Conservation (phyloP, 2,113 vertebrate species). For the Donacobius atricapilla region DNA sequence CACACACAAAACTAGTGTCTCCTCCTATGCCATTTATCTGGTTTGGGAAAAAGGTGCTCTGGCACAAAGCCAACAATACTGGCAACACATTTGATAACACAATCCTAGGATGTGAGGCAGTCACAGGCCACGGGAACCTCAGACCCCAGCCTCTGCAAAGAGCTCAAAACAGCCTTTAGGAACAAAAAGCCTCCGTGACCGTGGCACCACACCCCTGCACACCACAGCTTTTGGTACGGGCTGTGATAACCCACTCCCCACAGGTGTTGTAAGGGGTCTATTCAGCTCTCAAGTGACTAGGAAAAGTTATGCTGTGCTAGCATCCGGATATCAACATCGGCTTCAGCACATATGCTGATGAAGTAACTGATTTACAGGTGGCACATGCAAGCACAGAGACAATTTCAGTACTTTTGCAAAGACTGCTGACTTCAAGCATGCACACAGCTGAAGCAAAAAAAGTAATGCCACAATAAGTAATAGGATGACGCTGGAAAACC, state of each 20-base stretch:
- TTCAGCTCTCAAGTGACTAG: not conserved
- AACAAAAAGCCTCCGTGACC: not conserved
- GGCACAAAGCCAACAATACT: not conserved
- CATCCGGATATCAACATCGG: not conserved
- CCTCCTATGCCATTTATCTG: not conserved
- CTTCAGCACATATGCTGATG: not conserved
- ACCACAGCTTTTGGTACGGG: rapidly evolving
- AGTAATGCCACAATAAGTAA: rapidly evolving
- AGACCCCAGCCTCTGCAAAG: not conserved
- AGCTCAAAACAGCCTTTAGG: not conserved
- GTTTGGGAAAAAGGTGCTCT: not conserved
- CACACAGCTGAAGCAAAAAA: not conserved
- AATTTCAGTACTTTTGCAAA: not conserved
- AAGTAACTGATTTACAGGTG: not conserved
- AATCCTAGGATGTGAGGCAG: not conserved
- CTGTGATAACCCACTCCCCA: not conserved
- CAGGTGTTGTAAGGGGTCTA: rapidly evolving
- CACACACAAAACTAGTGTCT: not conserved
- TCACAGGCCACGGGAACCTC: not conserved
- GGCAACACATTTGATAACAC: not conserved
- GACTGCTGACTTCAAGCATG: rapidly evolving
- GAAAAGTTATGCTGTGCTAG: not conserved
- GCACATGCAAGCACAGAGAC: not conserved
- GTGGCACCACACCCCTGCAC: not conserved
- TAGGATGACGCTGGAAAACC: rapidly evolving